Base-by-base conservation (phyloP, 2,888 invertebrate species). In the Neoscelio sp. region DNA sequence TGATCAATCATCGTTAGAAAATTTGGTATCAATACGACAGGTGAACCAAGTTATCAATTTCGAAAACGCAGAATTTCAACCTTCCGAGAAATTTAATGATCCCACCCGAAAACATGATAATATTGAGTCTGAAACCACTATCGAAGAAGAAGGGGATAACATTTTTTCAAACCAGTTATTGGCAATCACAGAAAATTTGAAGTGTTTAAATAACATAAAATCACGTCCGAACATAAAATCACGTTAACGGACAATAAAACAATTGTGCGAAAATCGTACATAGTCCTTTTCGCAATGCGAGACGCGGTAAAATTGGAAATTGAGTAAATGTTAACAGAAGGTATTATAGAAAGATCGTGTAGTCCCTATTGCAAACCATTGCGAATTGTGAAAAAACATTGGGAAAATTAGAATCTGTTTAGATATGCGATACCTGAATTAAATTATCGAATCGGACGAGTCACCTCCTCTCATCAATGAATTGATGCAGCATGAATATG, bases 331-430 rank as follows among this genome's bases (percentile, higher is more conserved):
- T 35, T 85, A 18, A 12, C 76, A 2, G 20, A 73, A 15, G 85
- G 85, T 0, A 81, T 87, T 3, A 86, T 86, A 26, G 80, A 83
- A 62, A 18, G 82, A 42, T 81, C 81, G 3, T 75, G 81, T 3
- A 84, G 85, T 8, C 76, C 82, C 0, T 86, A 78, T 76, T 78
- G 83, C 4, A 87, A 85, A 48, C 87, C 87, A 0, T 48, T 87
- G 10, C 83, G 85, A 7, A 82, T 84, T 2, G 83, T 84, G 78
- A 44, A 87, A 87, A 52, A 84, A 83, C n/a, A 84, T 87, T 82
- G 62, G 42, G 0, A 13, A 46, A 15, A 38, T 78, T 4, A 30
- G 73, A 48, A 33, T 73, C 0, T 78, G 87, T 75, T 70, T 87
- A 30, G 86, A 88, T 62, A 87, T 86, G 6, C 62, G 87, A 1